Base-by-base conservation (phyloP, 2,113 vertebrate genomes). In the Apistogramma diplotaenia region DNA sequence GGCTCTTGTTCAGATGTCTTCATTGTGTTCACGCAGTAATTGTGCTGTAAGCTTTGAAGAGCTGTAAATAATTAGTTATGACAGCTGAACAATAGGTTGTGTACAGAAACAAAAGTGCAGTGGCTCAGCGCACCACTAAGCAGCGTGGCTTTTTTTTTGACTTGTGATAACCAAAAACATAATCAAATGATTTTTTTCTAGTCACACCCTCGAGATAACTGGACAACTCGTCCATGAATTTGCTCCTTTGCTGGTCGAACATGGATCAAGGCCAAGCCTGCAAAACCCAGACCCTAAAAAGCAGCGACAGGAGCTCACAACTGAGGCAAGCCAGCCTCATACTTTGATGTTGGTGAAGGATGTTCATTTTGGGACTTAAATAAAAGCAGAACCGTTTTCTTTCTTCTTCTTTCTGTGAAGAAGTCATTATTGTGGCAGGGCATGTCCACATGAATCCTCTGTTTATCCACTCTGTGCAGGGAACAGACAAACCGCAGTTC, bases 381-480 rank as follows among this genome's bases (percentile, higher is more conserved):
- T 82, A 73, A 86, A 85, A 92, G 82, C 87, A 90, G 87, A 85
- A 74, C 2, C 1, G 16, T 18, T 74, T 71, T 84, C 62, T 80
- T 78, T 74, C 74, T 54, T 74, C 74, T 54, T 61, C 58, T 61
- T 72, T 84, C 81, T 84, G 82, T 83, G 79, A 85, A 89, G 85
- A 83, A 87, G 16, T 74, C 87, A 85, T 92, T 91, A 90, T 91
- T 94, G 92, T 90, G 92, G 89, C 46, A 19, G 77, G 60, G 81
- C 60, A 72, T 74, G 88, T 88, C 90, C 86, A 87, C 91, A 90
- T 90, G 86, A 93, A 86, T 91, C 79, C 74, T 61, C 74, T 88
- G 81, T 92, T 92, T 86, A 89, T 82, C 85, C 90, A 65, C 71
- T 88, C 76, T 70, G 82, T 76, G 81, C 25, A 21, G 56, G 21